Evolutionary conservation across 2,888 invertebrate species (phyloP).

Genomic region (Latrodectus hesperus): DNA sequence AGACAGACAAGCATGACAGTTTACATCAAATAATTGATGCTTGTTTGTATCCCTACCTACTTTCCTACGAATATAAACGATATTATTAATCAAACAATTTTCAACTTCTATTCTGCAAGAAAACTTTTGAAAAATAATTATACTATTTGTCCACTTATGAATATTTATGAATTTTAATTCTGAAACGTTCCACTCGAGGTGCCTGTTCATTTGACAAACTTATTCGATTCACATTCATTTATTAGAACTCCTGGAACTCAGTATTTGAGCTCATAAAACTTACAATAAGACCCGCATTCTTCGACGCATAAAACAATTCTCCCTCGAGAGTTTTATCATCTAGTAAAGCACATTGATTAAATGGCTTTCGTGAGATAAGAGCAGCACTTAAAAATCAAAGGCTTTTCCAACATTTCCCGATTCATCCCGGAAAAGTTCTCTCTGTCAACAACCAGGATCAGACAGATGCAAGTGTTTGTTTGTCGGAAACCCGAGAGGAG

Average conservation of each 20-base stretch:
- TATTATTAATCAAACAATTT: too few species aligned
- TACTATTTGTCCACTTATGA: too few species aligned
- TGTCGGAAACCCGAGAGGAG: conserved; percentile 11
- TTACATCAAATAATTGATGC: too few species aligned
- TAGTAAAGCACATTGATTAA: conserved; percentile 15
- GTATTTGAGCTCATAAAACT: neutral
- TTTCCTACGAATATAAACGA: too few species aligned
- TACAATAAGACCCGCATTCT: neutral
- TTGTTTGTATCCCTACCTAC: too few species aligned
- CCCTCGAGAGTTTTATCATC: neutral
- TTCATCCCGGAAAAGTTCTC: conserved; percentile 8
- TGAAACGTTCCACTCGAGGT: neutral
- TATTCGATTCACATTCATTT: neutral
- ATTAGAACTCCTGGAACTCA: neutral
- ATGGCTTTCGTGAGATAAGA: conserved; percentile 11
- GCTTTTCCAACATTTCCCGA: conserved; percentile 29
- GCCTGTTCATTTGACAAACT: neutral
- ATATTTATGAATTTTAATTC: too few species aligned
- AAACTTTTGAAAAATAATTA: too few species aligned
- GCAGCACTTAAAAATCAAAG: conserved; percentile 40
- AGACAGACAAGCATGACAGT: too few species aligned
- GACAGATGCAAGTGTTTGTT: conserved; percentile 23
- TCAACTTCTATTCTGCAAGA: too few species aligned
- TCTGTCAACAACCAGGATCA: conserved; percentile 22
- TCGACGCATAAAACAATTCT: neutral